Conservation (phyloP, 2,888 invertebrate genomes). For the Nebria salina region DNA sequence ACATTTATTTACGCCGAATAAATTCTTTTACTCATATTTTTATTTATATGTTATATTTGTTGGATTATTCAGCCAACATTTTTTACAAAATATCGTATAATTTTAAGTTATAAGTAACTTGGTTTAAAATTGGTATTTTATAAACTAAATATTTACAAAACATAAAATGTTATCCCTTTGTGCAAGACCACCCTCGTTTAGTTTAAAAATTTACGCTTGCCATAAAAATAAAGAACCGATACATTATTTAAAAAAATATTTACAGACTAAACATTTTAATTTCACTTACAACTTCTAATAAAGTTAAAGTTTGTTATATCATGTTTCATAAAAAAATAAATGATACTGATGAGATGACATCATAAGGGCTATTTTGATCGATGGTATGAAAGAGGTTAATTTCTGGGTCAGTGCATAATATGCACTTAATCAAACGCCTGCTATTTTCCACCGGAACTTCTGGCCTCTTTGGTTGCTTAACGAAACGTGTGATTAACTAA, state of each 20-base stretch:
- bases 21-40: no score
- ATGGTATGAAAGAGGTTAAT: slow-evolving; percentile 28
- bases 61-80: no score
- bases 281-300: not conserved
- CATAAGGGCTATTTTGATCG: not conserved
- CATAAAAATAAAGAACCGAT: not conserved
- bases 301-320: not conserved
- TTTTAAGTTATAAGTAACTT: no score
- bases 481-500: slow-evolving; percentile 10
- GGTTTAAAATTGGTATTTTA: not conserved
- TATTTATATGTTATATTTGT: no score
- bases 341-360: not conserved
- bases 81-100: no score
- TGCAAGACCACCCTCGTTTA: not conserved
- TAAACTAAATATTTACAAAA: not conserved
- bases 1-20: no score
- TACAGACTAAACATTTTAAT: not conserved
- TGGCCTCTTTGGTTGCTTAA: slow-evolving; percentile 2
- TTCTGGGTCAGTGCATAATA: slow-evolving; percentile 42
- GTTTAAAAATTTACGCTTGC: not conserved
- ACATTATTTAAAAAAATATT: no score
- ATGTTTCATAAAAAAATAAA: not conserved
- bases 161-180: not conserved
- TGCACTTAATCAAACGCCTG: slow-evolving; percentile 7
- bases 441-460: slow-evolving; percentile 1